Percentiles rank a stretch among this genome's conserved stretches.
Evolutionary conservation across 2,797 vertebrate species (phyloP).

Genomic region (Lepus townsendii): DNA sequence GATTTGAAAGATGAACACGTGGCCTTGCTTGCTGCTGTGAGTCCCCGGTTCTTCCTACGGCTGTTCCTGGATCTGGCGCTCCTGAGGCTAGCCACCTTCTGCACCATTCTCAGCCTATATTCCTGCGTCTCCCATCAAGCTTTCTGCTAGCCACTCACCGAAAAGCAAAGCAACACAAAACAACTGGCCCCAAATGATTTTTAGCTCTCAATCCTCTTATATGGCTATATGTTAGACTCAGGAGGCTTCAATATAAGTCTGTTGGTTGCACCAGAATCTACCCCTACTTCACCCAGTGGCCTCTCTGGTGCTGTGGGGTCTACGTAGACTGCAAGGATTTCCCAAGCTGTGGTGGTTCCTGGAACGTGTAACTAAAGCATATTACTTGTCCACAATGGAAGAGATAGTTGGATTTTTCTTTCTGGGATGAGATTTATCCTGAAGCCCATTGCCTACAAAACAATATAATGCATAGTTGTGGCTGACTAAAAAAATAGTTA

Average conservation of each 20-base stretch:
- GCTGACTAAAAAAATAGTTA: not conserved
- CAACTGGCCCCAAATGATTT: not conserved
- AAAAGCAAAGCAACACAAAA: not conserved
- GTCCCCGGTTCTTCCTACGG: not conserved
- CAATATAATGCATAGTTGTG: not conserved
- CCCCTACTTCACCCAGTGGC: too few relatives aligned
- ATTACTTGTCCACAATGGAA: not conserved
- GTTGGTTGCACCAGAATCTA: not conserved
- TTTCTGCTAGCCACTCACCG: not conserved
- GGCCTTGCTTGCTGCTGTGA: not conserved
- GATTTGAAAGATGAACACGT: not conserved
- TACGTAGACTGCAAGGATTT: not conserved
- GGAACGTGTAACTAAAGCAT: not conserved
- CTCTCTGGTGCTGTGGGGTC: not conserved
- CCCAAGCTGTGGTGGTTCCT: not conserved
- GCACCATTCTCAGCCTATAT: not conserved
- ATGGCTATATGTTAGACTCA: not conserved
- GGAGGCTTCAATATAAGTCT: not conserved
- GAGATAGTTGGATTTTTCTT: not conserved
- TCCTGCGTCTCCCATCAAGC: not conserved
- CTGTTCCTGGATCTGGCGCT: rapidly evolving
- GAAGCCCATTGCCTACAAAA: not conserved
- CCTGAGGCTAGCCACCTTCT: not conserved
- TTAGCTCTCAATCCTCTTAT: not conserved
- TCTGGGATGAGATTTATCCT: not conserved